Evolutionary conservation across 2,888 invertebrate genomes (phyloP), one percentile per base, ranked within the genome.

Genomic region (Synergus gifuensis): DNA sequence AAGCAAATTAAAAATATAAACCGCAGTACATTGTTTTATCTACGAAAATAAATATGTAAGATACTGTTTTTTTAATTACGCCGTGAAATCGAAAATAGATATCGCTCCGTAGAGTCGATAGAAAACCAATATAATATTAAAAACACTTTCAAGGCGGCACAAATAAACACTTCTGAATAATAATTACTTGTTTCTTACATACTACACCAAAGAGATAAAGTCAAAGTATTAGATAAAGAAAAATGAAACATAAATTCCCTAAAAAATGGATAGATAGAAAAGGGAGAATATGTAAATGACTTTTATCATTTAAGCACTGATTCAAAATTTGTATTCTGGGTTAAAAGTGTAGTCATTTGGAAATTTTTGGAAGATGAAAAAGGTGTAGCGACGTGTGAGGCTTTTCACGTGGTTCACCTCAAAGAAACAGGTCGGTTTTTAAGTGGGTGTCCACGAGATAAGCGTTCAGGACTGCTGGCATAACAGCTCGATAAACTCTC

Each of bases 391-490:
- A 62, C 77, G 79, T 79, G 79, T 77, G 77, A 62, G 77, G 77
- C 62, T 79, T 79, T 79, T 67, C 79, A 60, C 76, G 76, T 67
- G 76, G 76, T 76, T 67, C 18, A 14, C 42, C 58, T 67, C 60
- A 58, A 79, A 77, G 67, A 77, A 62, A 58, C 77, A 28, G 73
- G 67, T 83, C 87, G 86, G 85, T 84, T 88, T 90, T 90, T 91
- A 91, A 91, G 91, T 91, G 91, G 90, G 91, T 90, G 91, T 91
- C 88, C 89, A 85, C 81, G 88, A 90, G 90, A 91, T 91, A 91
- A 91, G 91, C 88, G 87, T 81, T 85, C 86, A 87, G 86, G 87
- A 84, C 86, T 88, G 86, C 89, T 87, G 88, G 90, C 88, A 89
- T 89, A 90, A 91, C 89, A 88, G 88, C 89, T 89, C 90, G 90